Base-by-base conservation (phyloP, 2,888 invertebrate genomes). In the Chalcosyrphus nemorum region DNA sequence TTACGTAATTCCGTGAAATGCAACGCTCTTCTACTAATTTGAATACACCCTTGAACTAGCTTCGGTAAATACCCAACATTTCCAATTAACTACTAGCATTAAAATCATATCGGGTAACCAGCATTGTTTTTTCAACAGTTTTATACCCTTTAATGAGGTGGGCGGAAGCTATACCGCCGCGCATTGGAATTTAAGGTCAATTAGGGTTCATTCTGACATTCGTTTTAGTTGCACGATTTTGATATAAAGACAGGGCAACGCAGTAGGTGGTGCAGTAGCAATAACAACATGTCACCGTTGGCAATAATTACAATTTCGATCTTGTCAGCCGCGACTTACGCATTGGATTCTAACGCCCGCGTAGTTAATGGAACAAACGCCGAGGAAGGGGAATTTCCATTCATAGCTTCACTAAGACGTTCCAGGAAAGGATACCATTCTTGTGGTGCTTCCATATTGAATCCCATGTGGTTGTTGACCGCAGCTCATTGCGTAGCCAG, bases 401-500 rank as follows among this genome's bases (percentile, higher is more conserved):
- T 87, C 54, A 82, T 89, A 35, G 87, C 88, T 0, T 90, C 90
- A 0, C 78, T 90, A 29, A 87, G 90, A 1, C 88, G 88, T 2
- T 74, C 87, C 6, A 86, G 86, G 1, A 81, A 81, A 15, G 90
- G 90, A 4, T 87, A 87, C 13, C 91, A 91, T 54, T 87, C 87
- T 1, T 91, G 91, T 61, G 91, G 91, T 4, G 89, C 86, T 6
- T 88, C 90, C 0, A 82, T 91, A 29, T 54, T 91, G 0, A 91
- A 89, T 68, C 87, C 88, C 1, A 70, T 86, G 50, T 91, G 91
- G 91, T 86, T 88, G 2, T 78, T 91, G 9, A 91, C 91, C 0
- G 91, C 91, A 6, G 91, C 89, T 0, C 91, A 91, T 66, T 91
- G 91, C 85, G 90, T 91, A 3, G 80, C 81, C 0, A 70, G 86